A percentile compares a stretch with the other conserved stretches of the same genome.
phyloP scores from a whole-genome alignment of 2,113 vertebrate genomes.

The Crotophaga sulcirostris region DNA sequence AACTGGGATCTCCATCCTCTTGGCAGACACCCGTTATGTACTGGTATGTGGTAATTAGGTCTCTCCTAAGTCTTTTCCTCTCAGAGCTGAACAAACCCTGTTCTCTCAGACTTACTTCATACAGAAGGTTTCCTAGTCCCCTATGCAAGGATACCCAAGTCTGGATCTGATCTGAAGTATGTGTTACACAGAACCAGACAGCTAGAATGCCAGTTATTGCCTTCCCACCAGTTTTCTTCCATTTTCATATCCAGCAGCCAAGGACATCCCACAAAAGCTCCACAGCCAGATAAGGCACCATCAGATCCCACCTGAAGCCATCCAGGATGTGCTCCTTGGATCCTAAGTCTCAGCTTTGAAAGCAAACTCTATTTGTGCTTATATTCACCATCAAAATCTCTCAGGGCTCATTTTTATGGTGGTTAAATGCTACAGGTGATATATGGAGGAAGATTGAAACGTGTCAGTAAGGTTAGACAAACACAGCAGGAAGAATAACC shows the following conservation, averaged over 20 bases:
- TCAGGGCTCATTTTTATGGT: fast-evolving
- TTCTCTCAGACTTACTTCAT: too few species aligned
- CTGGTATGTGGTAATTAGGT: too few species aligned
- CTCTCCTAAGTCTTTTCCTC: too few species aligned
- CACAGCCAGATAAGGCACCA: background rate
- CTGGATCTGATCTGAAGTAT: fast-evolving
- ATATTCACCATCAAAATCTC: too few species aligned
- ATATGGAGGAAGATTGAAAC: fast-evolving
- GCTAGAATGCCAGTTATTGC: fast-evolving
- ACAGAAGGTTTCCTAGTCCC: too few species aligned
- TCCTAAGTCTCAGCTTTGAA: background rate
- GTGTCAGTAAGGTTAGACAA: fast-evolving
- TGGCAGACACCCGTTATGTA: too few species aligned
- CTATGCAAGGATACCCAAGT: fast-evolving
- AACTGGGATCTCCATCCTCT: too few species aligned
- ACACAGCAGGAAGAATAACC: background rate
- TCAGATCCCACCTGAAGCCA: background rate
- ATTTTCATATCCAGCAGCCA: fast-evolving
- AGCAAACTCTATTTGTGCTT: background rate
- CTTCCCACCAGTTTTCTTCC: fast-evolving
- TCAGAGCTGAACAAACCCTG: too few species aligned
- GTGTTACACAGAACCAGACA: fast-evolving
- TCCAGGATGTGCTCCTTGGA: fast-evolving
- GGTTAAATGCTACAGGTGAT: background rate
- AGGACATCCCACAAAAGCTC: background rate